Evolutionary conservation across 2,113 vertebrate species (phyloP).

Genomic region (Lycocorax pyrrhopterus): DNA sequence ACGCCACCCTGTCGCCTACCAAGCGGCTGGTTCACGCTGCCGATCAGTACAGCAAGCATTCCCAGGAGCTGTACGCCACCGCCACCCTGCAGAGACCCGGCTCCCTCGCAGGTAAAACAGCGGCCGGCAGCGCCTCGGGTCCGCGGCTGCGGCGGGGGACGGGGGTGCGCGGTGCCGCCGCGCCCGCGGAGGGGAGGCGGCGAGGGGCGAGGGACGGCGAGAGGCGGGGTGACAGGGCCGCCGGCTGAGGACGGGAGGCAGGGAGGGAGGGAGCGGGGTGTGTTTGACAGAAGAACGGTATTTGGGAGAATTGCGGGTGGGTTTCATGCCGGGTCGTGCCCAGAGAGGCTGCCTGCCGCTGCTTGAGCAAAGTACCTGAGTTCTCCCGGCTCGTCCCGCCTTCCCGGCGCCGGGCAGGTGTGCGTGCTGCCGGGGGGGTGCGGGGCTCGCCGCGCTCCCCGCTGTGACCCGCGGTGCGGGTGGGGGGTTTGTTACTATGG

Average conservation of each 20-base stretch:
- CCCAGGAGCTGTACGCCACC: constrained; percentile 92
- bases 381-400: not conserved
- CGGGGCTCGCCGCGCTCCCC: not conserved
- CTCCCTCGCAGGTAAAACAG: constrained; percentile 87
- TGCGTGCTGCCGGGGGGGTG: not conserved
- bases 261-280: not conserved
- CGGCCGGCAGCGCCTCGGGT: not conserved
- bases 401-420: not conserved
- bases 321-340: not conserved
- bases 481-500: not conserved
- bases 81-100: constrained; percentile 94
- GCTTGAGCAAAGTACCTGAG: not conserved
- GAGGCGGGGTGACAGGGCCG: not conserved
- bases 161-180: not conserved
- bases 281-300: rapidly evolving
- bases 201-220: not conserved
- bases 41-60: constrained; percentile 92
- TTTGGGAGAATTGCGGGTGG: not conserved
- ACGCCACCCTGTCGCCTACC: constrained; percentile 94
- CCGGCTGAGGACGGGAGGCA: not conserved
- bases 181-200: not conserved
- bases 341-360: not conserved
- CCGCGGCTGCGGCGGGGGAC: not conserved
- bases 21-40: constrained; percentile 93
- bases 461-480: not conserved